phyloP scores from a whole-genome alignment of 2,888 invertebrate species.

The Tinea trinotella region DNA sequence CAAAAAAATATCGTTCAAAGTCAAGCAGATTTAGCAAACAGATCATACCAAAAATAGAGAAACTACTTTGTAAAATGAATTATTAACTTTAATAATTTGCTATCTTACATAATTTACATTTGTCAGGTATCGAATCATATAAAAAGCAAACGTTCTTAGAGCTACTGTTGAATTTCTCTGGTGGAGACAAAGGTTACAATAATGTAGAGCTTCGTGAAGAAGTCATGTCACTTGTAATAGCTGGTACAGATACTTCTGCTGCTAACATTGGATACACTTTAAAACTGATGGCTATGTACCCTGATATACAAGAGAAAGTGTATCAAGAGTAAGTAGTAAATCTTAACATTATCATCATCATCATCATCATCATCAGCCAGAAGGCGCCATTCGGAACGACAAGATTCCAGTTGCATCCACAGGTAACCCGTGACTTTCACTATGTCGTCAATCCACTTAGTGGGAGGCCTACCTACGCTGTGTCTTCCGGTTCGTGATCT shows the following conservation, averaged over 20 bases:
- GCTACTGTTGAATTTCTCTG: slow-evolving; percentile 62
- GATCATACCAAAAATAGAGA: neutral
- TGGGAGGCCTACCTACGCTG: too few relatives aligned
- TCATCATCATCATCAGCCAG: too few relatives aligned
- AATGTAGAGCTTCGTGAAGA: slow-evolving; percentile 71
- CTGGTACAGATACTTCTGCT: slow-evolving; percentile 69
- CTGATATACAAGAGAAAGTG: slow-evolving; percentile 55
- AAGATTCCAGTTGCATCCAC: too few relatives aligned
- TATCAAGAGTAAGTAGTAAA: slow-evolving; percentile 61
- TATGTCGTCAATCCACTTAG: too few relatives aligned
- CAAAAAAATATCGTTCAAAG: too few relatives aligned
- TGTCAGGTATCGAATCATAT: slow-evolving; percentile 41
- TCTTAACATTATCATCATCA: too few relatives aligned
- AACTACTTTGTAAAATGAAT: neutral
- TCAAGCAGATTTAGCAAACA: too few relatives aligned
- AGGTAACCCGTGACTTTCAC: too few relatives aligned
- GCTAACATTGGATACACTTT: slow-evolving; percentile 53
- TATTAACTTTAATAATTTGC: neutral
- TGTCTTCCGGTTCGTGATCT: too few relatives aligned
- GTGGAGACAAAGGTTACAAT: slow-evolving; percentile 60
- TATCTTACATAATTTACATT: neutral
- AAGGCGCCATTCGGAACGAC: too few relatives aligned
- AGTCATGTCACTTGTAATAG: slow-evolving; percentile 68
- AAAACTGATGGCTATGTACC: slow-evolving; percentile 55
- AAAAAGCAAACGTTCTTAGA: slow-evolving; percentile 68